Conservation (phyloP, 2,797 vertebrate genomes). For the Ptychadena robeensis region DNA sequence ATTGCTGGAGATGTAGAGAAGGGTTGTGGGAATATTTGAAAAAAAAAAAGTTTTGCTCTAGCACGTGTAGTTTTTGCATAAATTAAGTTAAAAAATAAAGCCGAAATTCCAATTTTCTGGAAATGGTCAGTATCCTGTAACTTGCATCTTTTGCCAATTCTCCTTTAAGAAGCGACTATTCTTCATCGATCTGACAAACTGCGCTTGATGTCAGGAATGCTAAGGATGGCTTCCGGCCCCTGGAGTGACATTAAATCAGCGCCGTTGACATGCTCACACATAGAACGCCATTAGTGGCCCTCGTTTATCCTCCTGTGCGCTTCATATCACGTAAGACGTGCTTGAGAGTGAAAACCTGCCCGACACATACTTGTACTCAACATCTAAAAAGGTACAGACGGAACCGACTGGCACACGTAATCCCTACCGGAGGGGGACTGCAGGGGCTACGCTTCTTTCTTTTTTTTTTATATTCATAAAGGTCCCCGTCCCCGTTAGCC, state of each 20-base stretch:
- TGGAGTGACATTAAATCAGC: constrained; percentile 64
- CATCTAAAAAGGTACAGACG: not conserved
- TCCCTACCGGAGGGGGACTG: constrained; percentile 1
- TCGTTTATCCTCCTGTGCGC: constrained; percentile 58
- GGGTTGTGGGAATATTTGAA: no score
- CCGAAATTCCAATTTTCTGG: no score
- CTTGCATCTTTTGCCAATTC: not conserved
- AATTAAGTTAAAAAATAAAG: no score
- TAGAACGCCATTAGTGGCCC: constrained; percentile 61
- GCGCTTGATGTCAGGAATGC: constrained; percentile 57
- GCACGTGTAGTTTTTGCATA: no score
- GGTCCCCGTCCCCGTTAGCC: constrained; percentile 13
- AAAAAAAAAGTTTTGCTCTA: no score
- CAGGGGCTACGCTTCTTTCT: not conserved
- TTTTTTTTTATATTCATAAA: constrained; percentile 50
- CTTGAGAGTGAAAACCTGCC: constrained; percentile 1
- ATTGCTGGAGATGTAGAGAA: no score
- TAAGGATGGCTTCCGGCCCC: constrained; percentile 48
- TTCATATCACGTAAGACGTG: constrained; percentile 49
- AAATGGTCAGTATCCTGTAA: no score
- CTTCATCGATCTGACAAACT: constrained; percentile 65
- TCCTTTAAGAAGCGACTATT: constrained; percentile 52
- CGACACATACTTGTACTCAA: constrained; percentile 43
- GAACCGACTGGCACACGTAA: constrained; percentile 31
- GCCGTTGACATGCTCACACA: constrained; percentile 54